Evolutionary conservation across 1,140 invertebrate species (phyloP).

Genomic region (Drosophila yakuba): DNA sequence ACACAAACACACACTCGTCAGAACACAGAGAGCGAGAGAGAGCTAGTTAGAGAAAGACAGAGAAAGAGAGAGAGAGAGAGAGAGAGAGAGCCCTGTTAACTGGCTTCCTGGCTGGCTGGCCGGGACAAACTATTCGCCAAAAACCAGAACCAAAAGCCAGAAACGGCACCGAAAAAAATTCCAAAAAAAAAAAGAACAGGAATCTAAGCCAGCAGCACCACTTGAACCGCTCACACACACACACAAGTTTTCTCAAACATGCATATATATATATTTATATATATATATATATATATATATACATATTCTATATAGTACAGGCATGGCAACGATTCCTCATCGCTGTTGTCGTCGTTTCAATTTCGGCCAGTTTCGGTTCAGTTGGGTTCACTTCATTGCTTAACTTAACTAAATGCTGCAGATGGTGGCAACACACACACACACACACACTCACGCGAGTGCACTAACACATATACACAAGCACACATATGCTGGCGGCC

Average conservation of each 20-base stretch:
- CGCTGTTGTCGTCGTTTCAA: constrained; percentile 64
- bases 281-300: constrained; percentile 38
- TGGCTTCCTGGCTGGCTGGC: constrained; percentile 61
- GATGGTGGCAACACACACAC: constrained; percentile 55
- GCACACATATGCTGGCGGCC: constrained; percentile 9
- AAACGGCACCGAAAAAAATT: constrained; percentile 44
- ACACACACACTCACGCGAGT: constrained; percentile 7
- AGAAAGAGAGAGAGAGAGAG: constrained; percentile 5
- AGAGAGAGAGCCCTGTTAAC: constrained; percentile 57
- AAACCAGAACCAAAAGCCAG: constrained; percentile 20
- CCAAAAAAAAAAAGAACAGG: constrained; percentile 29
- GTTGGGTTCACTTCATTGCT: constrained; percentile 79
- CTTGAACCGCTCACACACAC: constrained; percentile 65
- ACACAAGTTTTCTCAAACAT: background rate
- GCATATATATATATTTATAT: constrained; percentile 8
- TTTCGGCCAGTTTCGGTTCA: constrained; percentile 78
- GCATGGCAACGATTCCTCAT: constrained; percentile 39
- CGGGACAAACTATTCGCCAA: constrained; percentile 61
- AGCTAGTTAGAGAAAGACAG: constrained; percentile 9
- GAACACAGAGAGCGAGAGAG: constrained; percentile 5
- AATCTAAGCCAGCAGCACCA: constrained; percentile 70
- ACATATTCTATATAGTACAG: constrained; percentile 20
- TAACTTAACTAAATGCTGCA: constrained; percentile 83
- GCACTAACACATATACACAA: constrained; percentile 7
- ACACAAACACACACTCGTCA: constrained; percentile 9